Conservation (phyloP, 2,797 vertebrate species). For the Varecia variegata region DNA sequence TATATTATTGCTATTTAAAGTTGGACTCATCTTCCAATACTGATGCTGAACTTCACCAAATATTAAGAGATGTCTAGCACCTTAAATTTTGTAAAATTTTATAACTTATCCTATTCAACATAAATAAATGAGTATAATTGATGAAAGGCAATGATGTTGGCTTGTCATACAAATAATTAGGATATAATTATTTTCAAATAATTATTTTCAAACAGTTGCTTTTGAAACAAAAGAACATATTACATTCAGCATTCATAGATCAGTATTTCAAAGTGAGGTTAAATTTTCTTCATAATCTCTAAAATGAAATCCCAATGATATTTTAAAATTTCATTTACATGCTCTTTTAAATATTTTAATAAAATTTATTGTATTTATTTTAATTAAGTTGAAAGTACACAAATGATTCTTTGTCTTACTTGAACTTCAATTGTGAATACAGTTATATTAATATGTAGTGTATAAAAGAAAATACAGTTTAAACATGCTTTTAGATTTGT, state of each 20-base stretch:
- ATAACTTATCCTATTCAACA: background rate
- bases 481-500: background rate
- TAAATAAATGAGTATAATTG: background rate
- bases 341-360: background rate
- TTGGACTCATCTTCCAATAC: background rate
- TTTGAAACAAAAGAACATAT: background rate
- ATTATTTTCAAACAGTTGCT: conserved; percentile 17
- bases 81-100: background rate
- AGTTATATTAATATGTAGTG: background rate
- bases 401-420: background rate
- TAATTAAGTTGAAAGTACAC: background rate
- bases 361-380: background rate
- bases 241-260: background rate
- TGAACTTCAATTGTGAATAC: background rate
- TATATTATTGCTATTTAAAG: background rate
- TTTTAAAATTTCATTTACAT: background rate
- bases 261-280: background rate
- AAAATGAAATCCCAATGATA: background rate
- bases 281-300: background rate
- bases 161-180: background rate
- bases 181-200: background rate
- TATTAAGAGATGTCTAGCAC: background rate
- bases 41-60: background rate
- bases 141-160: background rate
- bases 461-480: background rate